phyloP scores from a whole-genome alignment of 1,140 invertebrate species.

The Phymorhynchus buccinoides region DNA sequence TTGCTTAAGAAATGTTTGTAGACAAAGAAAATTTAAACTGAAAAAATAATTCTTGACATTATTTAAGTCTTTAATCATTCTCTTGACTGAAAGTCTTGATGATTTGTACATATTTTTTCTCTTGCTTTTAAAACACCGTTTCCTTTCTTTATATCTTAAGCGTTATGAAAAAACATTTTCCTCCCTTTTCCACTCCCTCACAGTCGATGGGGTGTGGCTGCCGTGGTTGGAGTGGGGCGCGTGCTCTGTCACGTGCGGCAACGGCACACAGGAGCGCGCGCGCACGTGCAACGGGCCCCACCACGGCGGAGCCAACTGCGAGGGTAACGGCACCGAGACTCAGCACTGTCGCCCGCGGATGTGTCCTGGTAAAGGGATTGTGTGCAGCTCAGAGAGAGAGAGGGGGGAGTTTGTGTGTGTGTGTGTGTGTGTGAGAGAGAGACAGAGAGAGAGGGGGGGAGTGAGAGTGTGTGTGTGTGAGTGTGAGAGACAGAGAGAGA shows the following conservation, averaged over 20 bases:
- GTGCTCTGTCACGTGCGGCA: constrained; percentile 80
- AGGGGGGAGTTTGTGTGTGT: not conserved
- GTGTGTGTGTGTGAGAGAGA: not conserved
- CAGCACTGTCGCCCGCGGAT: constrained; percentile 34
- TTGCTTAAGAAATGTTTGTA: too few species aligned
- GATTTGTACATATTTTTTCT: too few species aligned
- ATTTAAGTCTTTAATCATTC: too few species aligned
- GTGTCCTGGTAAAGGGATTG: constrained; percentile 44
- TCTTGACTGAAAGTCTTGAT: too few species aligned
- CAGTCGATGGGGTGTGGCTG: constrained; percentile 78
- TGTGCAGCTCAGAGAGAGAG: not conserved
- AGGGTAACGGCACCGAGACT: constrained; percentile 44
- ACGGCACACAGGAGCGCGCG: constrained; percentile 78
- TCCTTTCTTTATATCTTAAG: too few species aligned
- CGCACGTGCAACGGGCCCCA: constrained; percentile 74
- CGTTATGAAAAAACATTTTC: too few species aligned
- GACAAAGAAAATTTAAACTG: too few species aligned
- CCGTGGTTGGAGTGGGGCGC: constrained; percentile 79
- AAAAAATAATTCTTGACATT: too few species aligned
- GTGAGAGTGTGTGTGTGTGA: not conserved
- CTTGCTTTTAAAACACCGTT: too few species aligned
- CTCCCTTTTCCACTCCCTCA: not conserved
- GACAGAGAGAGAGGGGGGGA: not conserved
- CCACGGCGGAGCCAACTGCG: constrained; percentile 56
- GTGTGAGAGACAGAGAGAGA: too few species aligned